Percentiles rank a stretch among this genome's conserved stretches.
Evolutionary conservation across 2,797 vertebrate genomes (phyloP).

Genomic region (Geotrypetes seraphini): DNA sequence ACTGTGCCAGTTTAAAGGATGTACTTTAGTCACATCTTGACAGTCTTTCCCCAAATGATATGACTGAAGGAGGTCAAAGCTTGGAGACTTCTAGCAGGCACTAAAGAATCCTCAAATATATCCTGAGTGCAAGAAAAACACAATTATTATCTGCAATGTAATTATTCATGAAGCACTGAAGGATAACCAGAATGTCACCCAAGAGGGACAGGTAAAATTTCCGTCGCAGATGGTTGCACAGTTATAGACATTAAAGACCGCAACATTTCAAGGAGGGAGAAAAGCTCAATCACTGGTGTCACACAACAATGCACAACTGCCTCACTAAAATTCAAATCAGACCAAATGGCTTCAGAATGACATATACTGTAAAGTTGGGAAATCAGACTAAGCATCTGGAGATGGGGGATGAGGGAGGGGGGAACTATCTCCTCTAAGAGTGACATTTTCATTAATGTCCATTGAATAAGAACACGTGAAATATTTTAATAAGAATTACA

Average conservation of each 20-base stretch:
- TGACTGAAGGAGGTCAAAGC: neutral
- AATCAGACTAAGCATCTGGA: constrained; percentile 12
- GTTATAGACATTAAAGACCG: constrained; percentile 7
- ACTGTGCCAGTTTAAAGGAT: neutral
- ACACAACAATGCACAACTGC: constrained; percentile 21
- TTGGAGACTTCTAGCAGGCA: constrained; percentile 2
- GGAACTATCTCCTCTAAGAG: constrained; percentile 5
- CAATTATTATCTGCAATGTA: neutral
- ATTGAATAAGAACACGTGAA: constrained; percentile 9
- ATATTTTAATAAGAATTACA: constrained; percentile 9
- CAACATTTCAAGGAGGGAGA: constrained; percentile 9
- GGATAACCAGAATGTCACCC: constrained; percentile 4
- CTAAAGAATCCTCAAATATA: neutral
- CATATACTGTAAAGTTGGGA: constrained; percentile 13
- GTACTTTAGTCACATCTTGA: neutral
- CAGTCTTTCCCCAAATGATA: neutral
- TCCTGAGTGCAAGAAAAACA: neutral
- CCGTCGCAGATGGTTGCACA: constrained; percentile 25
- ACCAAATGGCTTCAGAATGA: constrained; percentile 19
- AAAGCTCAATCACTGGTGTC: constrained; percentile 14
- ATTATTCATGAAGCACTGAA: constrained; percentile 11
- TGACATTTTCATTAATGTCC: constrained; percentile 18
- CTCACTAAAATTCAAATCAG: constrained; percentile 22
- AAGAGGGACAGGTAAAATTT: constrained; percentile 26
- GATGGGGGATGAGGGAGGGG: constrained; percentile 4